Conservation (phyloP, 2,797 vertebrate species). For the Okamejei kenojei region DNA sequence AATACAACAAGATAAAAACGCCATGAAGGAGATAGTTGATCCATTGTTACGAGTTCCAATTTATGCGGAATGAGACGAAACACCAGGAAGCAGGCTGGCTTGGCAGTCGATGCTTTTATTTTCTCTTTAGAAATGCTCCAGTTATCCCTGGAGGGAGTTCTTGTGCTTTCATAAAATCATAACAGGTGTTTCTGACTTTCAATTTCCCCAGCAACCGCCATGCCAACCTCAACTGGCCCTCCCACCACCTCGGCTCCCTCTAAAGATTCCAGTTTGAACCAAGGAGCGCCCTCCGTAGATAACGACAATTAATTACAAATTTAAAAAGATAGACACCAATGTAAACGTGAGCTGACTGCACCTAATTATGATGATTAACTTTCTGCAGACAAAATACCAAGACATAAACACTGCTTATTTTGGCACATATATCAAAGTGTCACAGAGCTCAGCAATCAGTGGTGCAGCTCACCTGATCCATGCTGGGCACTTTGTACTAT, state of each 20-base stretch:
- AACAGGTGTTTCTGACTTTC: neutral
- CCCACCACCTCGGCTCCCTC: neutral
- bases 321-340: neutral
- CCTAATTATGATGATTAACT: neutral
- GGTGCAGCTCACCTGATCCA: too few species aligned
- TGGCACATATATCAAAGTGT: neutral
- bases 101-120: neutral
- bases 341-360: neutral
- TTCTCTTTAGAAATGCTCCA: neutral
- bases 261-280: neutral
- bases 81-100: neutral
- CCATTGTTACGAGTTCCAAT: neutral
- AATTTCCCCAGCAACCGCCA: neutral
- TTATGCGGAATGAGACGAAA: neutral
- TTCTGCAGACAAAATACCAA: neutral
- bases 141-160: neutral
- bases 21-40: neutral
- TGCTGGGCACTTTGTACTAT: too few species aligned
- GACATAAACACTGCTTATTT: neutral
- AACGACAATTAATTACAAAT: neutral
- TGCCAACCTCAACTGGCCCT: too few species aligned
- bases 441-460: too few species aligned
- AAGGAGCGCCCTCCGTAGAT: neutral
- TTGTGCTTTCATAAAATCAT: slow-evolving; percentile 31
- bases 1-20: neutral